These are phyloP conservation scores for Balearica regulorum DNA, from an alignment of 2,797 vertebrate species.

Conservation along the genomic window DNA sequence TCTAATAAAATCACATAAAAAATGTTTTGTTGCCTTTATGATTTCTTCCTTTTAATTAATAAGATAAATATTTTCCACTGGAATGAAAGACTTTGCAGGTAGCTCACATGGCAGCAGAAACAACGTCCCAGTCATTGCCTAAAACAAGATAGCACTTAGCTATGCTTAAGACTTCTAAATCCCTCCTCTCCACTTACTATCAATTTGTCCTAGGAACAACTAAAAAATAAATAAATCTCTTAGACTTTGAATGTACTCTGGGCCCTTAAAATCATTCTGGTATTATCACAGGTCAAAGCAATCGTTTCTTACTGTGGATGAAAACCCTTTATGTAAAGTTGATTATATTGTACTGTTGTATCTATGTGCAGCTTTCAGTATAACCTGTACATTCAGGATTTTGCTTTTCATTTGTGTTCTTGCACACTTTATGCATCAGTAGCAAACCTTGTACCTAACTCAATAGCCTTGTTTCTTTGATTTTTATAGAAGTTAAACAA, in stretches of 20 bases:
- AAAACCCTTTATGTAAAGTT: not conserved
- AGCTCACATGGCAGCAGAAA: not conserved
- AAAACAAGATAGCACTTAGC: not conserved
- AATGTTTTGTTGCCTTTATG: not conserved
- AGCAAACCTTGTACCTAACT: not conserved
- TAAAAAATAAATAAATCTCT: not conserved
- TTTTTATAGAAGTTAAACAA: not conserved
- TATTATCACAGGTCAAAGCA: not conserved
- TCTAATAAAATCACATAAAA: not conserved
- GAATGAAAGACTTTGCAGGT: not conserved
- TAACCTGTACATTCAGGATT: not conserved
- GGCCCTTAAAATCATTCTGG: not conserved
- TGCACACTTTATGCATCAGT: not conserved
- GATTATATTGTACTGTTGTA: not conserved
- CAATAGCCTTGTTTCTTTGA: not conserved
- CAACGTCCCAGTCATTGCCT: not conserved
- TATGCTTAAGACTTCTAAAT: not conserved
- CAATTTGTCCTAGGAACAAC: not conserved
- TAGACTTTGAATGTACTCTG: not conserved
- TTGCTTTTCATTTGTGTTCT: constrained; percentile 10
- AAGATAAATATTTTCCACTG: not conserved
- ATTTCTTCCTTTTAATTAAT: not conserved
- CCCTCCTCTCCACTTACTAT: not conserved
- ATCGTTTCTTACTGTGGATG: not conserved
- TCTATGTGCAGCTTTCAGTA: not conserved